Percentiles rank a stretch among this genome's conserved stretches.
Evolutionary conservation across 2,888 invertebrate species (phyloP).

Genomic region (Odiellus spinosus): DNA sequence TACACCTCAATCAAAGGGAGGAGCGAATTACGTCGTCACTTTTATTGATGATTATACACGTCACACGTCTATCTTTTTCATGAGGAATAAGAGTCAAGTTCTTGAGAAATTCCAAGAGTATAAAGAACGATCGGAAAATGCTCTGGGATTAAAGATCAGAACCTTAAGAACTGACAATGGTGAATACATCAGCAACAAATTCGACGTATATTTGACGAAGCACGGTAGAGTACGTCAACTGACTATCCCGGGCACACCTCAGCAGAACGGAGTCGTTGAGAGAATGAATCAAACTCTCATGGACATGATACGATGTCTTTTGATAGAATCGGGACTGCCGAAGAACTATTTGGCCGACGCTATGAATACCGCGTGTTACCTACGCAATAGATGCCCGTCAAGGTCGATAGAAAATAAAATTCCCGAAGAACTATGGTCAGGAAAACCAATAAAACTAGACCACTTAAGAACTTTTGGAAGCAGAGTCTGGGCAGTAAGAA

Average conservation of each 20-base stretch:
- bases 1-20: too few relatives aligned
- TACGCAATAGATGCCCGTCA: constrained; percentile 3
- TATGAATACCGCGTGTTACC: neutral
- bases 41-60: too few relatives aligned
- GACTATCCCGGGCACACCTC: neutral
- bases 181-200: neutral
- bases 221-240: neutral
- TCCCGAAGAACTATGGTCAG: too few relatives aligned
- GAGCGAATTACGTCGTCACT: too few relatives aligned
- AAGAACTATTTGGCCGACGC: constrained; percentile 1
- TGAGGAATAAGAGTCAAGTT: too few relatives aligned
- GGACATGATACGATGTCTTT: neutral
- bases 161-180: neutral
- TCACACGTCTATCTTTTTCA: too few relatives aligned
- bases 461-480: too few relatives aligned
- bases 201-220: neutral
- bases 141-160: neutral
- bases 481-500: too few relatives aligned
- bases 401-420: too few relatives aligned
- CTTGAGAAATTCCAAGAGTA: too few relatives aligned
- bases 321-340: neutral
- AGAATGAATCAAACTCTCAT: neutral
- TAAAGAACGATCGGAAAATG: too few relatives aligned
- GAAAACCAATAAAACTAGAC: too few relatives aligned
- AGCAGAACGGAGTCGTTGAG: constrained; percentile 1